Evolutionary conservation across 2,113 vertebrate genomes (phyloP), one percentile per base, ranked within the genome.

Genomic region (Microtus ochrogaster): DNA sequence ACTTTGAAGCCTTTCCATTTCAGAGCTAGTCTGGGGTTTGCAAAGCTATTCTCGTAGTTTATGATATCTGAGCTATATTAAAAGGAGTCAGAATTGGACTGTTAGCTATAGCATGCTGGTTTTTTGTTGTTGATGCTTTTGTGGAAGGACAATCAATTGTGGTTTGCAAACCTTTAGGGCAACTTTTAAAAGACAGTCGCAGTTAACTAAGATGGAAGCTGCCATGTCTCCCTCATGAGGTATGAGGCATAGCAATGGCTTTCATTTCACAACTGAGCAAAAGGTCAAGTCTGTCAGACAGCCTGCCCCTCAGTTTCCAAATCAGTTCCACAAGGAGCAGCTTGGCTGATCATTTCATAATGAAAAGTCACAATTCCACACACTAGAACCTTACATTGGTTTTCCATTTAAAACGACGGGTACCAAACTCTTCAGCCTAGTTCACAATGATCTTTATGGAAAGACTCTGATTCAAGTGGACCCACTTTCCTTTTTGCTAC

Each of bases 161-260:
- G 36, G 96, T 97, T 97, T 97, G 72, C 95, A 97, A 79, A 95
- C 92, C 41, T 95, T 93, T 96, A 97, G 97, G 97, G 55, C 68
- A 93, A 89, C 68, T 91, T 39, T 70, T 68, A 70, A 70, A 94
- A 95, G 84, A 92, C 65, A 92, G 52, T 0, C 47, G 17, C 26
- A 26, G 28, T 83, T 47, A 92, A 89, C 90, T 65, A 65, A 93
- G 81, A 94, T 5, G 84, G 93, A 92, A 92, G 63, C 47, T 81
- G 77, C 83, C 84, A 7, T 33, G 74, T 72, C 84, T 96, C 90
- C 66, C 90, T 30, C 30, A 87, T 39, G 91, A 90, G 44, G 58
- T 58, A 68, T 95, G n/a, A 49, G 47, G 66, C 65, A 16, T 44
- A 74, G n/a, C 82, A 84, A 79, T 21, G 33, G n/a, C 88, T 93